These are phyloP conservation scores for Sinocyclocheilus grahami DNA, from an alignment of 2,113 vertebrate species.

Conservation along the genomic window DNA sequence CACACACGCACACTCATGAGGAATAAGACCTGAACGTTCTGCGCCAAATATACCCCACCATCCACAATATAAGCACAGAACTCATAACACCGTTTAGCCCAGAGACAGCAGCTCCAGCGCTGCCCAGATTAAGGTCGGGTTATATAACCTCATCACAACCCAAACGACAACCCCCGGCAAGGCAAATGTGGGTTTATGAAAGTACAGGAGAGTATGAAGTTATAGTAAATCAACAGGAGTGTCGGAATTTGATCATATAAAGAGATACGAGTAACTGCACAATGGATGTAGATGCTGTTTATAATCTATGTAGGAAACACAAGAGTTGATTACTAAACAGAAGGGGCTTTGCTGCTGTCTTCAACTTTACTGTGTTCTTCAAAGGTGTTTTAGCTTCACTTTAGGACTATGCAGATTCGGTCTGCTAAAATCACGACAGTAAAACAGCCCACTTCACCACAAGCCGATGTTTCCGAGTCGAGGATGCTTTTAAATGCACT, in stretches of 20 bases:
- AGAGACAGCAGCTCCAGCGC: slow-evolving; percentile 58
- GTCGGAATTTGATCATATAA: not conserved
- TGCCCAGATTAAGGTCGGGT: slow-evolving; percentile 76
- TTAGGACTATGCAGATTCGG: not conserved
- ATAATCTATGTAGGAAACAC: not conserved
- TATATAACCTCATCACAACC: slow-evolving; percentile 71
- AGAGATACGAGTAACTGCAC: not conserved
- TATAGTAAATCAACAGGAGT: slow-evolving; percentile 4
- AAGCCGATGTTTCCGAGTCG: not conserved
- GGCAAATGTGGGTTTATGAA: not conserved
- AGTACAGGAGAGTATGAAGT: not conserved
- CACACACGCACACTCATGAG: not conserved
- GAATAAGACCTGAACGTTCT: not conserved
- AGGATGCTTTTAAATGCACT: not conserved
- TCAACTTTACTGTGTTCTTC: not conserved
- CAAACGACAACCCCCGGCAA: slow-evolving; percentile 26
- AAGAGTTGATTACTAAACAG: not conserved
- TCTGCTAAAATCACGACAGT: not conserved
- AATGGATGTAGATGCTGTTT: not conserved
- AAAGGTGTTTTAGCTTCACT: not conserved
- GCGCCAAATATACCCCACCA: not conserved
- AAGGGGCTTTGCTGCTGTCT: not conserved
- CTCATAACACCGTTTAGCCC: not conserved
- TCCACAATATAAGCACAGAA: not conserved
- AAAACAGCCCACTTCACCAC: not conserved